These are phyloP conservation scores for Micronycteris hirsuta DNA, from an alignment of 2,113 vertebrate species.

Conservation along the genomic window DNA sequence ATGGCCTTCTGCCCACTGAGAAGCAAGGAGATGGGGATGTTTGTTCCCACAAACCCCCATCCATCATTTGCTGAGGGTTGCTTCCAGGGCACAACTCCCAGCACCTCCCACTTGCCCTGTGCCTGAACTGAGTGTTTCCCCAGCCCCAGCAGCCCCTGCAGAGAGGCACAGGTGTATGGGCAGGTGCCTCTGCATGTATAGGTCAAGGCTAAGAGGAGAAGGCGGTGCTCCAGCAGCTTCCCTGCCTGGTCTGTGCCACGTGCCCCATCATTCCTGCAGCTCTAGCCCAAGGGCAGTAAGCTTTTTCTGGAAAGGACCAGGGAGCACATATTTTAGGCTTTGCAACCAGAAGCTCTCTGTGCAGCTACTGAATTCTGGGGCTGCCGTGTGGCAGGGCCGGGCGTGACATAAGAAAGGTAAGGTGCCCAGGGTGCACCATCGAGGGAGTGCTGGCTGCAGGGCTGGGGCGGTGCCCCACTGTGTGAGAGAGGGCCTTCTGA, in stretches of 20 bases:
- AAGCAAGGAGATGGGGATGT: not conserved
- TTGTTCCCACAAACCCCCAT: not conserved
- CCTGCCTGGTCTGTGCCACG: accelerated
- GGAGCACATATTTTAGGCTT: not conserved
- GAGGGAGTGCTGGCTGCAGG: not conserved
- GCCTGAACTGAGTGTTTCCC: no score
- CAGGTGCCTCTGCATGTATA: accelerated
- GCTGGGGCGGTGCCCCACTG: not conserved
- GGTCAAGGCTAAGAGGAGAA: not conserved
- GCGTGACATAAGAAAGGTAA: not conserved
- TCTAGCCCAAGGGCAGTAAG: not conserved
- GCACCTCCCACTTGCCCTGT: not conserved
- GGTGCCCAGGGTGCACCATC: not conserved
- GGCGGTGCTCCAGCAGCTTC: not conserved
- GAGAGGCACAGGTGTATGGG: not conserved
- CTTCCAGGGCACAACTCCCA: not conserved
- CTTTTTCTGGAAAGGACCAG: not conserved
- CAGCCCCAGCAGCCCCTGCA: not conserved
- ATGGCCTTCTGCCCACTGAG: not conserved
- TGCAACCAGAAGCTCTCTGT: not conserved
- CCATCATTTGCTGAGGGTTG: not conserved
- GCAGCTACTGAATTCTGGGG: not conserved
- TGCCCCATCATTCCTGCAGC: not conserved
- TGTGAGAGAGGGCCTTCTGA: not conserved
- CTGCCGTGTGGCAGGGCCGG: accelerated